phyloP scores from a whole-genome alignment of 2,113 vertebrate genomes.

The Rhinolophus ferrumequinum region DNA sequence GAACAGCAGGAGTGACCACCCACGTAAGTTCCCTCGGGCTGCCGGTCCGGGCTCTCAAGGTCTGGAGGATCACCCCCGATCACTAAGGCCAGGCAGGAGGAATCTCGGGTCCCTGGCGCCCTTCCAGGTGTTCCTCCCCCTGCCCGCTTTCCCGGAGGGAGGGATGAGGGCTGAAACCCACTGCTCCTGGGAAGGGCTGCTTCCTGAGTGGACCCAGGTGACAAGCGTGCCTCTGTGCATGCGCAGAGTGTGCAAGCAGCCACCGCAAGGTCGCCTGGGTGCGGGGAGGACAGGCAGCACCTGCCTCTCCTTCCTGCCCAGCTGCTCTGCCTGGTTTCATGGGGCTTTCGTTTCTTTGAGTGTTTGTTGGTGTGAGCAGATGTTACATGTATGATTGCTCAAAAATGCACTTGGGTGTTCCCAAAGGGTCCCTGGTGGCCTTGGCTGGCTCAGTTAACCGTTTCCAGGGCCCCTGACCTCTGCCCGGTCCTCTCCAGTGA shows the following conservation, averaged over 20 bases:
- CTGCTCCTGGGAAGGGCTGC: neutral
- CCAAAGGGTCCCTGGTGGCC: neutral
- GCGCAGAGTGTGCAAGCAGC: neutral
- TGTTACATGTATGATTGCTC: neutral
- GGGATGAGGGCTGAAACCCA: too few species aligned
- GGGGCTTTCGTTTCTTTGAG: neutral
- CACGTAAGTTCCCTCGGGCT: neutral
- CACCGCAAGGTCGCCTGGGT: neutral
- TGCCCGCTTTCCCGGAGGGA: too few species aligned
- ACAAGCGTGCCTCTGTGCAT: too few species aligned
- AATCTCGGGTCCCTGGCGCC: neutral
- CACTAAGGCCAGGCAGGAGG: too few species aligned
- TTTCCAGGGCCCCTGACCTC: neutral
- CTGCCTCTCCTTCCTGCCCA: neutral
- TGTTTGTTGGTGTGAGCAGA: neutral
- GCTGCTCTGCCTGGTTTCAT: neutral
- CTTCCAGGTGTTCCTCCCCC: neutral
- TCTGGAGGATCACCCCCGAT: too few species aligned
- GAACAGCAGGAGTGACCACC: conserved; percentile 89
- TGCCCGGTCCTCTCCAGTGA: fast-evolving
- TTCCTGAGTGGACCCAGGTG: fast-evolving
- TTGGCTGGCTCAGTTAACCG: neutral
- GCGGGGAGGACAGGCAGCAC: too few species aligned
- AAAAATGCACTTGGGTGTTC: neutral
- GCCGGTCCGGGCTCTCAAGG: too few species aligned